Evolutionary conservation across 2,888 invertebrate genomes (phyloP).

Genomic region (Trachelus troglodyta): DNA sequence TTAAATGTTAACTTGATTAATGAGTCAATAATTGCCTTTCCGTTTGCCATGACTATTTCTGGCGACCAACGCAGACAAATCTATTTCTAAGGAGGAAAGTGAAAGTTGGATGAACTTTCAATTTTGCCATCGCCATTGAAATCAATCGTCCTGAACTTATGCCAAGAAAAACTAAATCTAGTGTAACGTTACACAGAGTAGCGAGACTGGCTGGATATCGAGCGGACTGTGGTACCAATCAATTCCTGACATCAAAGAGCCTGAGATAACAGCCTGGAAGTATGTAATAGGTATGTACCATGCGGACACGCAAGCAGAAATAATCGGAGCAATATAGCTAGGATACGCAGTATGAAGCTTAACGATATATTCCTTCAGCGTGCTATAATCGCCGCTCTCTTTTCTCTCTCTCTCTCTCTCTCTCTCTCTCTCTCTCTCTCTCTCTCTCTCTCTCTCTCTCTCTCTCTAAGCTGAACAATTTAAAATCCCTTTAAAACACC

Average conservation of each 20-base stretch:
- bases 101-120: background rate
- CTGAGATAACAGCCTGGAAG: background rate
- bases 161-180: background rate
- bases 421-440: constrained; percentile 23
- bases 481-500: constrained; percentile 21
- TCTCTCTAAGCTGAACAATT: constrained; percentile 6
- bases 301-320: background rate
- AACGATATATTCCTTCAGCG: constrained; percentile 15
- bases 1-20: background rate
- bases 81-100: background rate
- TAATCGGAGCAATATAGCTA: background rate
- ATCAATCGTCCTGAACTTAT: background rate
- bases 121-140: background rate
- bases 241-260: background rate
- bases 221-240: background rate
- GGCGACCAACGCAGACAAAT: no score
- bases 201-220: background rate
- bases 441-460: constrained; percentile 28
- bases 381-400: constrained; percentile 17
- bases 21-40: background rate
- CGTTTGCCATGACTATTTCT: background rate
- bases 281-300: background rate
- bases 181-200: background rate
- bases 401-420: constrained; percentile 22
- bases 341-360: background rate